Base-by-base conservation (phyloP, 2,888 invertebrate genomes). In the Gryllus longicercus region DNA sequence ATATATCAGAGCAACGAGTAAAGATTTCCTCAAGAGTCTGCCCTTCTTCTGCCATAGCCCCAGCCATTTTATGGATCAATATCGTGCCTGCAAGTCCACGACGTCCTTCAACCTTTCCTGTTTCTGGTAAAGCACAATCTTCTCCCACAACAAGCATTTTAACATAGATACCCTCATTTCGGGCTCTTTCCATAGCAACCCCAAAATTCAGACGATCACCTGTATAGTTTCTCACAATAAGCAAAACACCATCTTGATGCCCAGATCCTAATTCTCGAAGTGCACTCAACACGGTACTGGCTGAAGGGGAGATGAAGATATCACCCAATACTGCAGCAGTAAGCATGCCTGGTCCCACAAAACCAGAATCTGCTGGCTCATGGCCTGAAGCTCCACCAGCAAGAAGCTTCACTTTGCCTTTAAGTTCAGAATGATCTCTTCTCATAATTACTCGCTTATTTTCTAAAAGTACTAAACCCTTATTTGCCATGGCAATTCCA, bases 191-290 rank as follows among this genome's bases (percentile, higher is more conserved):
- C 23, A 93, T 90, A 2, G 95, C 95, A 85, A 95, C 89, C 0
- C 95, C 95, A 85, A 96, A 96, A 86, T 94, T 95, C n/a, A 96
- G 87, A 81, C 94, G 88, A 84, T 95, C 94, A 0, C 94, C 93
- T 0, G 94, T 93, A 84, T 94, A 94, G 86, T 95, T 95, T 14
- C 92, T 92, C 12, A 94, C 89, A 51, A 95, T 89, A 0, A 95
- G 89, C 11, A 96, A 85, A 21, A 93, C 90, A 51, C 94, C 95
- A 23, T 78, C 81, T 38, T 51, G 21, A 63, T 82, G 80, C 10
- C 79, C 76, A 8, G 25, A 51, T 12, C 79, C 78, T 16, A 82
- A 49, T 75, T 81, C 81, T 23, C 79, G 51, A 14, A 83, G 79
- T 11, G 81, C 81, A 5, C 23, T 21, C 38, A 83, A 74, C 8